Evolutionary conservation across 2,113 vertebrate genomes (phyloP), one percentile per base, ranked within the genome.

Genomic region (Cinclus cinclus): DNA sequence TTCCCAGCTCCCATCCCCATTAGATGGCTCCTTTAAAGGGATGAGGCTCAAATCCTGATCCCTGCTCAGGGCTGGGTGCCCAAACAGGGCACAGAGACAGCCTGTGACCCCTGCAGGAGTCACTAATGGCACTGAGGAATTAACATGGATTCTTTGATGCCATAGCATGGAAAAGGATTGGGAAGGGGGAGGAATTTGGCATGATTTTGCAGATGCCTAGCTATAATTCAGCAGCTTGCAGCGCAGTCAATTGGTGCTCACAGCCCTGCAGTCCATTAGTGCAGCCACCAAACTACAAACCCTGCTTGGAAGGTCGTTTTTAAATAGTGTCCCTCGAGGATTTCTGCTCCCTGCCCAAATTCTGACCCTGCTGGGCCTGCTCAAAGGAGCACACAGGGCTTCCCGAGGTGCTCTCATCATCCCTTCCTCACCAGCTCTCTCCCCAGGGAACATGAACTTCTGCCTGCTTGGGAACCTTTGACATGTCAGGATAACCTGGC

Each of bases 121-220:
- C 94, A 88, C 94, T 97, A 79, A 95, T 84, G 88, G 97, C 90
- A 90, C 95, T 59, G 94, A 97, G 82, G 95, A 92, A 96, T 94
- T 87, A 94, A 35, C 85, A 97, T 95, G 1, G 95, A 98, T 96
- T 88, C 94, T 83, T 58, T 42, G 55, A 14, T 41, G 92, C 65
- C 49, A 3, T 41, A 65, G 96, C 6, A 0, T 49, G 89, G 67
- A 58, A 77, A 64, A 76, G 86, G 89, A 91, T 78, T 2, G 49
- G 44, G 35, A 37, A 37, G 44, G 10, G 41, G n/a, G 13, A 7
- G n/a, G 47, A 28, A 41, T 62, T 68, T 47, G 83, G 83, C 49
- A 68, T 59, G 87, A 88, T 64, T 52, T 86, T 94, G 91, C 92
- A 77, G 46, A 64, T 53, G 39, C 91, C 87, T 49, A 16, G 12